Percentiles rank a stretch among this genome's conserved stretches.
These are phyloP conservation scores for Volucella inflata DNA, from an alignment of 2,888 invertebrate species.

Conservation along the genomic window DNA sequence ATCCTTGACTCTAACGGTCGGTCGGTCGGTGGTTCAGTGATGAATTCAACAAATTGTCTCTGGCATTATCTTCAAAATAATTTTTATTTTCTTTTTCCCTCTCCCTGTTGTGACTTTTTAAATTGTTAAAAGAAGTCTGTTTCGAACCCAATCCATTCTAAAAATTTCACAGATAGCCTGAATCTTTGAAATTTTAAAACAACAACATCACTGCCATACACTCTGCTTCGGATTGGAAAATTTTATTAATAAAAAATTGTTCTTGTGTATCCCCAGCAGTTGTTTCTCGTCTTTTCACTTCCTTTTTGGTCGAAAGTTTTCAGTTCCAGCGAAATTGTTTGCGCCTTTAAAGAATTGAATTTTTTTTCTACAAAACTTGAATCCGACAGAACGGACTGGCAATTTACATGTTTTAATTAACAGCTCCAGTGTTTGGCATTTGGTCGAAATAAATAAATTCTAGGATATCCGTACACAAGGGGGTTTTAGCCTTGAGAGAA, in stretches of 20 bases:
- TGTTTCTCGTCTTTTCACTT: no score
- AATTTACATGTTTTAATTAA: conserved; percentile 63
- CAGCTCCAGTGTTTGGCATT: conserved; percentile 17
- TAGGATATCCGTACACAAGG: conserved; percentile 14
- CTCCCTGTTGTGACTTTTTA: background rate
- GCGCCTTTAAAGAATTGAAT: conserved; percentile 3
- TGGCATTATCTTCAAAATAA: conserved; percentile 24
- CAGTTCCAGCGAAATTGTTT: background rate
- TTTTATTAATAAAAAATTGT: no score
- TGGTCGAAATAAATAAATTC: conserved; percentile 28
- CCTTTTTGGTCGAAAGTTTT: no score
- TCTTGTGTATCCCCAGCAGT: no score
- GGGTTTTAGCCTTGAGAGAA: background rate
- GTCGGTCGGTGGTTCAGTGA: background rate
- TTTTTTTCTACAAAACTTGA: background rate
- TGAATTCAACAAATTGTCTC: conserved; percentile 42
- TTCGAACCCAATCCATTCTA: no score
- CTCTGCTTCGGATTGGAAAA: no score
- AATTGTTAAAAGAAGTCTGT: no score
- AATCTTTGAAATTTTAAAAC: no score
- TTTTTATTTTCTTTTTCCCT: conserved; percentile 9
- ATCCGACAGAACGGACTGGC: background rate
- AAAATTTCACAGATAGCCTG: no score
- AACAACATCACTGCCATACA: no score
- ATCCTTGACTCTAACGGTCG: background rate